Base-by-base conservation (phyloP, 2,888 invertebrate species). In the Eurytoma adleriae region DNA sequence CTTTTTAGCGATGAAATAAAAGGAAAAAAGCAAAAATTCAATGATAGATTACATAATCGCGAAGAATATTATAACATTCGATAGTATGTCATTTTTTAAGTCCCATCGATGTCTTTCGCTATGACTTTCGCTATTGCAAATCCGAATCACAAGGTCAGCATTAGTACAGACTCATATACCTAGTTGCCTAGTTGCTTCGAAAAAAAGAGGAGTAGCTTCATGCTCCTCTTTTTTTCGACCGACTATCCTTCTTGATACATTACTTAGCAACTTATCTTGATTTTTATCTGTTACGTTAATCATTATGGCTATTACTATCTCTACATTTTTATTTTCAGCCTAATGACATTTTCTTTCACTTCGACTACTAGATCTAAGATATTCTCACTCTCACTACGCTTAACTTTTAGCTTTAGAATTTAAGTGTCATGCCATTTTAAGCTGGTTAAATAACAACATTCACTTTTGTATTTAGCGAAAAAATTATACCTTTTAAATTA, bases 131-230 rank as follows among this genome's bases (percentile, higher is more conserved):
- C 48, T 64, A 20, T 76, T 64, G 64, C 16, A 30, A 78, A 77
- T 78, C 71, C 71, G 56, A 40, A 79, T 76, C 30, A 50, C 52
- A 78, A 73, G 78, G 78, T 80, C 70, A 82, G 72, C 78, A 80
- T 67, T 78, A 61, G 76, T 76, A 80, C 67, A 80, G 68, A 82
- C 68, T 77, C 67, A 50, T 59, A 66, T 27, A 56, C 30, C 13
- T 69, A 48, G 24, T 14, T 68, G 54, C 30, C 13, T 69, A 48
- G 24, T 14, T 68, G 54, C 50, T 54, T 61, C 68, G 54, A 73
- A 62, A 73, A 67, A 68, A 68, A 62, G 68, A 67, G 54, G 16
- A 7, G 10, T 10, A 40, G 40, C 5, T 56, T 5, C 50, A n/a
- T 50, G 48, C 68, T 79, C 79, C 66, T 75, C 61, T 67, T 71